phyloP scores from a whole-genome alignment of 1,140 invertebrate species.

The Bombyx mori region ASM3026992v2 NC_085125.1:162001-162500 shows the following conservation, averaged over 20 bases:
- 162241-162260: slow-evolving; percentile 88
- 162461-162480: no score
- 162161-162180: slow-evolving; percentile 89
- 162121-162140: slow-evolving; percentile 90
- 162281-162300: background rate
- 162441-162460: no score
- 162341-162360: no score
- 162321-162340: no score
- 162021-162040: slow-evolving; percentile 88
- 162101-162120: slow-evolving; percentile 88
- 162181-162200: slow-evolving; percentile 84
- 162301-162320: no score
- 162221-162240: slow-evolving; percentile 78
- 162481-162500: no score
- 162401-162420: no score
- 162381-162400: no score
- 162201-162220: slow-evolving; percentile 85
- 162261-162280: slow-evolving; percentile 84
- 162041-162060: slow-evolving; percentile 91
- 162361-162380: no score
- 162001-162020: slow-evolving; percentile 80
- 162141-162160: slow-evolving; percentile 86
- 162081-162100: slow-evolving; percentile 88
- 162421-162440: no score
- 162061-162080: slow-evolving; percentile 81